Percentiles rank a stretch among this genome's conserved stretches.
Evolutionary conservation across 2,797 vertebrate genomes (phyloP).

Genomic region (Sebastiscus tertius): DNA sequence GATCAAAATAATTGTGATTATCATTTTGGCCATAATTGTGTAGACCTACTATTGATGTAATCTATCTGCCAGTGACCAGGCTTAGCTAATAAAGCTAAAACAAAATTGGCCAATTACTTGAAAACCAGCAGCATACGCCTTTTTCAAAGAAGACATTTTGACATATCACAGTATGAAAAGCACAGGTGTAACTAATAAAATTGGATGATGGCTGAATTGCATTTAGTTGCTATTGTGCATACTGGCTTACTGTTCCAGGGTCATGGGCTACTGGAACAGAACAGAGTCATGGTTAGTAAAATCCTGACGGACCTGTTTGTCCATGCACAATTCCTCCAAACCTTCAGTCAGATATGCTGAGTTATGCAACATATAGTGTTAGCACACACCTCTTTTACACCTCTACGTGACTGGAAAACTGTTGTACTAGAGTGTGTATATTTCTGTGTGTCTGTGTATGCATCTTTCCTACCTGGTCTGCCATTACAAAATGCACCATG

Average conservation of each 20-base stretch:
- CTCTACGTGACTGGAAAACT: not conserved
- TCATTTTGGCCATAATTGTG: too few species aligned
- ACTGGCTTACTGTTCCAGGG: not conserved
- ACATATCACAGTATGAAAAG: not conserved
- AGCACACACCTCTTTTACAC: not conserved
- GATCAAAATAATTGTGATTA: too few species aligned
- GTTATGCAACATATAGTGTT: not conserved
- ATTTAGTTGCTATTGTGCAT: not conserved
- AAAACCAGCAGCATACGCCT: not conserved
- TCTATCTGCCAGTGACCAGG: not conserved
- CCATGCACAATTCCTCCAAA: not conserved
- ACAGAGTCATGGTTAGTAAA: not conserved
- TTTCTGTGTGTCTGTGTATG: not conserved
- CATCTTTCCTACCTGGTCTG: not conserved
- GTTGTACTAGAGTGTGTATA: not conserved
- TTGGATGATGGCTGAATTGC: not conserved
- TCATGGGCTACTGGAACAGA: not conserved
- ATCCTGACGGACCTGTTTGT: constrained; percentile 34
- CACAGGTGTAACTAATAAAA: not conserved
- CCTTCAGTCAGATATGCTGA: not conserved
- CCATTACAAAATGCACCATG: not conserved
- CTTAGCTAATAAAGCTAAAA: not conserved
- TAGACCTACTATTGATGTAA: not conserved
- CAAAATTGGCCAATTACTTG: not conserved
- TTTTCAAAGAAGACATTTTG: not conserved